Evolutionary conservation across 2,797 vertebrate species (phyloP), one percentile per base, ranked within the genome.

Genomic region (Rachycentron canadum): DNA sequence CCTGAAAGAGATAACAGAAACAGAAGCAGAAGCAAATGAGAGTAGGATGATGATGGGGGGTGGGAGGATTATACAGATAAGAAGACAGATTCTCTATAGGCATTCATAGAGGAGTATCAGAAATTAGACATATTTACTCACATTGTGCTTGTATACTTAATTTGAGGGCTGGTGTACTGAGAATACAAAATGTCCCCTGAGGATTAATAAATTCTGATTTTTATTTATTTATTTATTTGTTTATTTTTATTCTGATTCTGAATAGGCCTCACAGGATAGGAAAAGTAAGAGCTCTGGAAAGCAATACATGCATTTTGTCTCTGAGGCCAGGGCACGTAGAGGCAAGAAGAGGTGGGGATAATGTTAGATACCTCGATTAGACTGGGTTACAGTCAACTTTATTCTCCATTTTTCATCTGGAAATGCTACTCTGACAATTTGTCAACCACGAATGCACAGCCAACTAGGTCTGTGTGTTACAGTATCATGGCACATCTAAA

Each of bases 1-100:
- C 97, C 98, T 99, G 92, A 56, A 53, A 47, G 43, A 77, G 58
- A 89, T 69, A 50, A 36, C 78, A 88, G 69, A 45, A 23, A 65
- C n/a, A 69, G 49, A 62, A n/a, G 32, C 8, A 56, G 59, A 62
- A 19, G 32, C 8, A 56, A 55, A 58, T 32, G 34, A 73, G 41
- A 59, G 23, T 19, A 38, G 17, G 26, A 30, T 56, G 21, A 30
- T 12, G 32, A 21, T 21, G n/a, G 6, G 21, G 41, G 5, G 28
- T 30, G 40, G 34, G 19, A 56, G 30, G n/a, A n/a, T n/a, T n/a
- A 21, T 28, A 14, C 52, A 19, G 25, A 68, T 59, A 47, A 19
- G 23, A 32, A 55, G 47, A 49, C 23, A 83, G 13, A 69, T 32
- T 7, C 32, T 32, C 32, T 32, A 7, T 32, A 32, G 32, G 32